Conservation (phyloP, 2,113 vertebrate genomes). For the Pteropus alecto region DNA sequence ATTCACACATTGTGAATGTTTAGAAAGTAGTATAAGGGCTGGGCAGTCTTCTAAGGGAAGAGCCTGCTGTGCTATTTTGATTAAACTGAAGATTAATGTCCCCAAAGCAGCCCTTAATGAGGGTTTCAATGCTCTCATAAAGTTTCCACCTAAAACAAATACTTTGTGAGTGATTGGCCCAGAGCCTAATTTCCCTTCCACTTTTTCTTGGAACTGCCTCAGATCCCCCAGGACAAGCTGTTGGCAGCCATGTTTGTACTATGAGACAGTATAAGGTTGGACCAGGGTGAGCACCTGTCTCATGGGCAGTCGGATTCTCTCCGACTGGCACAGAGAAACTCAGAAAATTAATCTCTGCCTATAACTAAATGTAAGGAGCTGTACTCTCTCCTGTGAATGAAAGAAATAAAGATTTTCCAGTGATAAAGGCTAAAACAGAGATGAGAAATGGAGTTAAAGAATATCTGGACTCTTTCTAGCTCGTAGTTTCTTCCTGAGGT, state of each 20-base stretch:
- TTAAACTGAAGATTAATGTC: not conserved
- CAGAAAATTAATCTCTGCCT: not conserved
- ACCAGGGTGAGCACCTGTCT: not conserved
- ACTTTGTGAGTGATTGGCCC: not conserved
- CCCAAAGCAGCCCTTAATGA: not conserved
- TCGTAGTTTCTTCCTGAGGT: not conserved
- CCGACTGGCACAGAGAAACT: not conserved
- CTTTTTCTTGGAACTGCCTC: not conserved
- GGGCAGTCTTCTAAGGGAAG: not conserved
- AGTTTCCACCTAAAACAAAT: constrained; percentile 16
- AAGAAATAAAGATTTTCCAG: not conserved
- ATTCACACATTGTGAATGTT: not conserved
- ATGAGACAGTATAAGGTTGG: not conserved
- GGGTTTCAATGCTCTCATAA: not conserved
- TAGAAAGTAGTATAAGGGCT: not conserved
- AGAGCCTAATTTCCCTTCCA: not conserved
- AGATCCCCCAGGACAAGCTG: not conserved
- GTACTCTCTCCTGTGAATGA: not conserved
- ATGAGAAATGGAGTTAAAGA: not conserved
- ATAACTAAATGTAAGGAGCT: not conserved
- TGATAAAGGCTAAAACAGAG: not conserved
- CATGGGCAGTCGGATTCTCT: not conserved
- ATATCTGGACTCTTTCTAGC: not conserved
- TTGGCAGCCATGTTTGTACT: not conserved
- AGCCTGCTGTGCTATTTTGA: not conserved